Evolutionary conservation across 2,113 vertebrate species (phyloP).

Genomic region (Panthera leo): DNA sequence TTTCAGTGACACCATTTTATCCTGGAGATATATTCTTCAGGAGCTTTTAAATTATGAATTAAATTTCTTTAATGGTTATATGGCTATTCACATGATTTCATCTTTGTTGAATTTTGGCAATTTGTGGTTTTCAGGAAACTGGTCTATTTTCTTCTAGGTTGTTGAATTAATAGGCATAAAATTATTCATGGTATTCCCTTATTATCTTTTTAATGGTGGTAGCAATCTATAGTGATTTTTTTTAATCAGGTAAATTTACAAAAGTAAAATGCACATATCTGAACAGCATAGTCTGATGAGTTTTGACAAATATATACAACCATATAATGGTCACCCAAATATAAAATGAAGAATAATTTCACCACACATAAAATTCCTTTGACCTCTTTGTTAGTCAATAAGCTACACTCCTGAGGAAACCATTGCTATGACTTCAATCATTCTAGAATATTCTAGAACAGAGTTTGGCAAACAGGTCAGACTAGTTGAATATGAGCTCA

Average conservation of each 20-base stretch:
- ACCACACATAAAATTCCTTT: not conserved
- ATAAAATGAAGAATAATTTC: constrained; percentile 1
- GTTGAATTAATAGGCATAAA: constrained; percentile 12
- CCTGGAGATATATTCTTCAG: not conserved
- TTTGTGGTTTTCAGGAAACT: constrained; percentile 31
- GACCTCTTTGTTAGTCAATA: not conserved
- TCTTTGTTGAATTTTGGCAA: constrained; percentile 41
- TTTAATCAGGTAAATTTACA: not conserved
- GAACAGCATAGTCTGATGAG: not conserved
- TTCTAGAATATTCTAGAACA: not conserved
- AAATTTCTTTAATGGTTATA: constrained; percentile 12
- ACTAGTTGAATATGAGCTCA: not conserved
- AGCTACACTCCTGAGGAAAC: not conserved
- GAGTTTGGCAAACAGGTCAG: not conserved
- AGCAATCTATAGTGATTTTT: constrained; percentile 12
- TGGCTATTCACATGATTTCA: constrained; percentile 26
- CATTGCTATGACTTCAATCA: not conserved
- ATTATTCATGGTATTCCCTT: not conserved
- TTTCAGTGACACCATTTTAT: not conserved
- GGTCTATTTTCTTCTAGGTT: not conserved
- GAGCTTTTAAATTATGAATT: not conserved
- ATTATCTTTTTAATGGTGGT: not conserved
- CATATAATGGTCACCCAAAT: not conserved
- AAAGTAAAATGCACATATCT: constrained; percentile 26
- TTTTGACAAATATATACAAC: not conserved